Conservation (phyloP, 1,140 invertebrate genomes). For the Ips typographus region DNA sequence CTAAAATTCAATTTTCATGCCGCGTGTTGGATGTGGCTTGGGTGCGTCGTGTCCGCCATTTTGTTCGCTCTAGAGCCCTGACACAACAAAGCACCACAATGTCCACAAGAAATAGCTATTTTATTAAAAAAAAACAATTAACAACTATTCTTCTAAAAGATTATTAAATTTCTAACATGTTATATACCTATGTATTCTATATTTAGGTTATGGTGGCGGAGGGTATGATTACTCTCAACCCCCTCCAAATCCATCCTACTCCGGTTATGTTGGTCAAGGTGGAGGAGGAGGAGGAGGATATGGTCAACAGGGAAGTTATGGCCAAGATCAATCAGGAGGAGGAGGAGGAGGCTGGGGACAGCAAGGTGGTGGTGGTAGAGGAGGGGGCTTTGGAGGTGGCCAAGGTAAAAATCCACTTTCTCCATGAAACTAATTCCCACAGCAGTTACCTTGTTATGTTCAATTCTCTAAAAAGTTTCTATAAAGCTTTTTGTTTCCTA, state of each 20-base stretch:
- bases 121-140: too few species aligned
- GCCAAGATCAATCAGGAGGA: slow-evolving; percentile 15
- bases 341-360: slow-evolving; percentile 8
- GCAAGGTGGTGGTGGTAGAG: slow-evolving; percentile 30
- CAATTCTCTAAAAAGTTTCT: neutral
- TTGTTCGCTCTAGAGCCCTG: too few species aligned
- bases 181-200: too few species aligned
- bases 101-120: too few species aligned
- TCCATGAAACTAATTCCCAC: neutral
- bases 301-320: slow-evolving; percentile 17
- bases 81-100: too few species aligned
- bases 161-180: too few species aligned
- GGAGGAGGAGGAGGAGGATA: slow-evolving; percentile 14
- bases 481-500: too few species aligned
- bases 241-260: slow-evolving; percentile 34
- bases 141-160: too few species aligned
- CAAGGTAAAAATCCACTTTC: slow-evolving; percentile 16
- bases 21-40: too few species aligned
- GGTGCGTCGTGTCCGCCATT: too few species aligned
- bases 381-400: slow-evolving; percentile 37
- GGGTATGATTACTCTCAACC: slow-evolving; percentile 44
- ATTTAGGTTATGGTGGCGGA: slow-evolving; percentile 20
- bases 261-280: slow-evolving; percentile 20
- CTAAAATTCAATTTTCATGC: too few species aligned
- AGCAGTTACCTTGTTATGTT: neutral